phyloP scores from a whole-genome alignment of 2,888 invertebrate genomes.

The Luffia ferchaultella region DNA sequence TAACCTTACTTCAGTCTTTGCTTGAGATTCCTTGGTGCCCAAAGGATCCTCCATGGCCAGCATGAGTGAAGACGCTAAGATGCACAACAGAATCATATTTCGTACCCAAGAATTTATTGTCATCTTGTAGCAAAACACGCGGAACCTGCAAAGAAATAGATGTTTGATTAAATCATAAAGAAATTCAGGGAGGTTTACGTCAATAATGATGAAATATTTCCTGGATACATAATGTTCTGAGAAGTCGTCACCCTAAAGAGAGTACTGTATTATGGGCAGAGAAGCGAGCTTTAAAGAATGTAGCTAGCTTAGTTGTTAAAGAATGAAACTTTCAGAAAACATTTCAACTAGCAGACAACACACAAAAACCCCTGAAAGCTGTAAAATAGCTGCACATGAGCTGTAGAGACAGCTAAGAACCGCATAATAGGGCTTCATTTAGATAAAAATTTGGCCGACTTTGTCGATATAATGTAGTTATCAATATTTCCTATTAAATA shows the following conservation, averaged over 20 bases:
- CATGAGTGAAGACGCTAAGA: constrained; percentile 97
- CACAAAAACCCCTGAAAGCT: too few relatives aligned
- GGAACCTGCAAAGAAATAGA: constrained; percentile 70
- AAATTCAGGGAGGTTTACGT: neutral
- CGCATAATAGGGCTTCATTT: too few relatives aligned
- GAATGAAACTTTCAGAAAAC: too few relatives aligned
- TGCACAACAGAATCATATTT: constrained; percentile 94
- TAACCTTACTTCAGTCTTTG: constrained; percentile 39
- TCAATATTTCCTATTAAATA: too few relatives aligned
- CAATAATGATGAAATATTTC: neutral
- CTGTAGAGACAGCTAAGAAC: neutral
- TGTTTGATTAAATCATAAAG: neutral
- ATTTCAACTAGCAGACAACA: too few relatives aligned
- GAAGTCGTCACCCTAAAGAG: neutral
- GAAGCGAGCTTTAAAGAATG: neutral
- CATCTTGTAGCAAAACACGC: constrained; percentile 92
- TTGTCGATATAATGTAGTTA: too few relatives aligned
- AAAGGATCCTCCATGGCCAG: constrained; percentile 98
- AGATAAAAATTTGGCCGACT: too few relatives aligned
- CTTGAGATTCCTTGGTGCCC: constrained; percentile 24
- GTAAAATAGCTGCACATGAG: neutral
- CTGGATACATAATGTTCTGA: neutral
- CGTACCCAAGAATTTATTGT: constrained; percentile 96
- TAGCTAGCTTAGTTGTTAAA: too few relatives aligned
- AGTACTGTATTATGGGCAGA: too few relatives aligned